A percentile compares a stretch with the other conserved stretches of the same genome.
Evolutionary conservation across 2,113 vertebrate genomes (phyloP).

Genomic region (Acanthochromis polyacanthus): DNA sequence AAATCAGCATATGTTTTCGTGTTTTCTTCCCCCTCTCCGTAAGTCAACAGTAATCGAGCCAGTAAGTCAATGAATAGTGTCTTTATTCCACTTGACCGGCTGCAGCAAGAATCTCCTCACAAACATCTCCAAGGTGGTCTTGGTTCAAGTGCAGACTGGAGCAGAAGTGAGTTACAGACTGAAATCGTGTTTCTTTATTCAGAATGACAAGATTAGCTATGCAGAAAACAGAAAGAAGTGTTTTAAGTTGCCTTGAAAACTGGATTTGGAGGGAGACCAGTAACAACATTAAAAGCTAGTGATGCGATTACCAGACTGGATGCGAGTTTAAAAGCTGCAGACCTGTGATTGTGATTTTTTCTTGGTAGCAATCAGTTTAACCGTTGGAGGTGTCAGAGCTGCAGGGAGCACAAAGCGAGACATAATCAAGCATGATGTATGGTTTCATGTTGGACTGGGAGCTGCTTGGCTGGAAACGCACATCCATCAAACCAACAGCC

Average conservation of each 20-base stretch:
- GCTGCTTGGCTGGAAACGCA: conserved; percentile 75
- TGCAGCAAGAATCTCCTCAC: conserved; percentile 53
- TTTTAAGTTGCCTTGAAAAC: conserved; percentile 48
- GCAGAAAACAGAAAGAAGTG: conserved; percentile 38
- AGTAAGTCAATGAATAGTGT: conserved; percentile 75
- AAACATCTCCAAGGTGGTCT: conserved; percentile 75
- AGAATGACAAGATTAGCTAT: conserved; percentile 60
- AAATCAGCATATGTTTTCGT: conserved; percentile 77
- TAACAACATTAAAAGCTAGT: conserved; percentile 84
- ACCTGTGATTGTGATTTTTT: conserved; percentile 62
- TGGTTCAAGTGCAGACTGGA: conserved; percentile 43
- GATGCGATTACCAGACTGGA: conserved; percentile 81
- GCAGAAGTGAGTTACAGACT: conserved; percentile 49
- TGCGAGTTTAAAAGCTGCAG: conserved; percentile 77
- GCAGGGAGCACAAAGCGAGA: conserved; percentile 62
- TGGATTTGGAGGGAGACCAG: conserved; percentile 61
- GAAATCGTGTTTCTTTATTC: conserved; percentile 52
- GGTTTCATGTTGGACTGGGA: conserved; percentile 74
- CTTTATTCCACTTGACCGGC: conserved; percentile 71
- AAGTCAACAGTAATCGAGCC: conserved; percentile 74
- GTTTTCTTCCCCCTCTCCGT: conserved; percentile 69
- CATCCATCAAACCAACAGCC: conserved; percentile 83
- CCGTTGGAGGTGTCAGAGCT: conserved; percentile 75
- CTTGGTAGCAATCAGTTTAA: conserved; percentile 79
- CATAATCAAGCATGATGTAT: conserved; percentile 92